Evolutionary conservation across 1,140 invertebrate genomes (phyloP).

Genomic region (Bradysia coprophila): DNA sequence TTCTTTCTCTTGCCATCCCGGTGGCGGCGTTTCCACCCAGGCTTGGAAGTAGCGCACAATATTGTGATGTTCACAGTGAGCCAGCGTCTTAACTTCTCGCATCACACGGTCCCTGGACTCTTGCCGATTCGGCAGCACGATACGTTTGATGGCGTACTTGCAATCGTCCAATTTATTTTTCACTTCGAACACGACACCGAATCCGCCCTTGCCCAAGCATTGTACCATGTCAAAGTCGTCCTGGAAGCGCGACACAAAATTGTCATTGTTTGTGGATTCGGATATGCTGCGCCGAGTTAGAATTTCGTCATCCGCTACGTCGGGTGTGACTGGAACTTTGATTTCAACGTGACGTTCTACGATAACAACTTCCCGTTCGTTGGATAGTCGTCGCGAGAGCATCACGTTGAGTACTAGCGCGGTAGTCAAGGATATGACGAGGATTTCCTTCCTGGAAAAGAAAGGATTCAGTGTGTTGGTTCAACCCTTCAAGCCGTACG

Average conservation of each 20-base stretch:
- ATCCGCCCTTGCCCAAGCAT: slow-evolving; percentile 84
- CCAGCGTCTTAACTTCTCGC: slow-evolving; percentile 84
- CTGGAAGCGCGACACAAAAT: slow-evolving; percentile 41
- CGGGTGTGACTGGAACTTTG: slow-evolving; percentile 11
- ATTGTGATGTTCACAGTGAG: slow-evolving; percentile 83
- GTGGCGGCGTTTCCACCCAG: slow-evolving; percentile 82
- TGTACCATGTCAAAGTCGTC: slow-evolving; percentile 72
- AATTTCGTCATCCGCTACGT: neutral
- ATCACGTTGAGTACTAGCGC: slow-evolving; percentile 40
- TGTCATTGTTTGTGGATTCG: slow-evolving; percentile 11
- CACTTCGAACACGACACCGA: slow-evolving; percentile 92
- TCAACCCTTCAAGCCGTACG: too few species aligned
- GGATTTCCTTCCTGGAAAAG: neutral
- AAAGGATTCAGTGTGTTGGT: too few species aligned
- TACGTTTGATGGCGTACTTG: slow-evolving; percentile 89
- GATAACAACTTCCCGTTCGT: slow-evolving; percentile 20
- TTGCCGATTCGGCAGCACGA: slow-evolving; percentile 64
- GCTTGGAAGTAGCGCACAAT: slow-evolving; percentile 91
- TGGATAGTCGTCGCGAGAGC: slow-evolving; percentile 25
- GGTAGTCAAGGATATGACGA: slow-evolving; percentile 30
- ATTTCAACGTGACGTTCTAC: slow-evolving; percentile 19
- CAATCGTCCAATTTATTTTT: slow-evolving; percentile 90
- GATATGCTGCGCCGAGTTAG: slow-evolving; percentile 13
- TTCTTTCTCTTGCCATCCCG: slow-evolving; percentile 65
- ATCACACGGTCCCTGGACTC: slow-evolving; percentile 69